A percentile compares a stretch with the other conserved stretches of the same genome.
phyloP scores from a whole-genome alignment of 2,888 invertebrate genomes.

The Oxycera nigricornis region DNA sequence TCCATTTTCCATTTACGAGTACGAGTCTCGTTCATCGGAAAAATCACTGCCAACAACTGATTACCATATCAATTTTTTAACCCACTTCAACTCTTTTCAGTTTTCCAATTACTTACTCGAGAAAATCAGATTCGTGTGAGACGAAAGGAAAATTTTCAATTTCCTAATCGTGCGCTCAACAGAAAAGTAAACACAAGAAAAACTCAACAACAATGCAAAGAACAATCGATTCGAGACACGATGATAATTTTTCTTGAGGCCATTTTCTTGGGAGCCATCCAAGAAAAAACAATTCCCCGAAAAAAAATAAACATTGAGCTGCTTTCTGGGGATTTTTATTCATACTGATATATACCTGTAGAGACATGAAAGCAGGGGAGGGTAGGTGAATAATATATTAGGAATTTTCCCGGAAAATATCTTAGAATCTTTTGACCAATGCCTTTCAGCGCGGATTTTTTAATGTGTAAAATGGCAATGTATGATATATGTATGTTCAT shows the following conservation, averaged over 20 bases:
- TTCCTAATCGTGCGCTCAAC: not conserved
- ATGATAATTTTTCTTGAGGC: constrained; percentile 13
- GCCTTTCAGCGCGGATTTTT: not conserved
- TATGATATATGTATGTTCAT: not conserved
- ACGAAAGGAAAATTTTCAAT: not conserved
- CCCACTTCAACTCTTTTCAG: not conserved
- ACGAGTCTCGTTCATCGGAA: too few relatives aligned
- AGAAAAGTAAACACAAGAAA: not conserved
- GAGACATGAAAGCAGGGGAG: not conserved
- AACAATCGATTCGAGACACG: constrained; percentile 3
- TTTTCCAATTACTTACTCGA: not conserved
- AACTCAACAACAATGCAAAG: constrained; percentile 16
- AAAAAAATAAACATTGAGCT: not conserved
- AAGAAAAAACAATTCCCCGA: not conserved
- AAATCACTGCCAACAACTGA: too few relatives aligned
- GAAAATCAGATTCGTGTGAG: not conserved
- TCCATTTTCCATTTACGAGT: not conserved
- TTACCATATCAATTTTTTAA: too few relatives aligned
- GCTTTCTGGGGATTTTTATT: not conserved
- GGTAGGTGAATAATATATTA: not conserved
- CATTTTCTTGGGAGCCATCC: constrained; percentile 22
- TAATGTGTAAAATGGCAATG: not conserved
- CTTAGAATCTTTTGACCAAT: not conserved
- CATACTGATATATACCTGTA: not conserved
- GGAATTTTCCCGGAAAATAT: not conserved